phyloP scores from a whole-genome alignment of 1,140 invertebrate species.

The Zelostemma sp. region DNA sequence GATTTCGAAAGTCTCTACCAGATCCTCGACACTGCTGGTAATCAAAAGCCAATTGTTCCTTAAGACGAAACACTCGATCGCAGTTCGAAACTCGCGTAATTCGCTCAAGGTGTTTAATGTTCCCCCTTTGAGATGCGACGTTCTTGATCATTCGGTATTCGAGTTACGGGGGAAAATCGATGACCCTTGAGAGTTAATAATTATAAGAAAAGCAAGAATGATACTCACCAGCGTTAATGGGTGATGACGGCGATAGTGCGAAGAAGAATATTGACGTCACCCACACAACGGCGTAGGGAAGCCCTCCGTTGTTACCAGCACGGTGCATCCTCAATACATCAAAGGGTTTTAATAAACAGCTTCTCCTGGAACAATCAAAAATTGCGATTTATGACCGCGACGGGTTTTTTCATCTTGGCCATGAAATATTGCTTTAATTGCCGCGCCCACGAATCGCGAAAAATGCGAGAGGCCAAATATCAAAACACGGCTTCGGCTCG shows the following conservation, averaged over 20 bases:
- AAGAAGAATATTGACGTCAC: constrained; percentile 43
- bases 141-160: too few species aligned
- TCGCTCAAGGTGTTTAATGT: constrained; percentile 13
- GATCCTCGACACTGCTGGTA: constrained; percentile 32
- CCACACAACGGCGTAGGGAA: constrained; percentile 47
- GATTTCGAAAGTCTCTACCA: constrained; percentile 29
- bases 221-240: constrained; percentile 40
- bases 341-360: constrained; percentile 51
- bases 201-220: constrained; percentile 17
- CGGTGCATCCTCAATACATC: constrained; percentile 51
- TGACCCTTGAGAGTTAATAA: background rate
- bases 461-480: constrained; percentile 12
- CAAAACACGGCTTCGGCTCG: constrained; percentile 3
- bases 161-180: background rate
- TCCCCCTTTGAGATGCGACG: background rate
- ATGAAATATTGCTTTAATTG: constrained; percentile 2
- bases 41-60: constrained; percentile 42
- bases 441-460: background rate
- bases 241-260: constrained; percentile 35
- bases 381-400: constrained; percentile 30
- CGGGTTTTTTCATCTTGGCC: constrained; percentile 8
- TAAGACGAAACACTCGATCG: constrained; percentile 20
- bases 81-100: background rate
- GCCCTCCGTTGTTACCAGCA: constrained; percentile 48
- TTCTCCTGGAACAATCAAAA: constrained; percentile 47